These are phyloP conservation scores for Camelus dromedarius DNA, from an alignment of 2,113 vertebrate species.

Conservation along the genomic window DNA sequence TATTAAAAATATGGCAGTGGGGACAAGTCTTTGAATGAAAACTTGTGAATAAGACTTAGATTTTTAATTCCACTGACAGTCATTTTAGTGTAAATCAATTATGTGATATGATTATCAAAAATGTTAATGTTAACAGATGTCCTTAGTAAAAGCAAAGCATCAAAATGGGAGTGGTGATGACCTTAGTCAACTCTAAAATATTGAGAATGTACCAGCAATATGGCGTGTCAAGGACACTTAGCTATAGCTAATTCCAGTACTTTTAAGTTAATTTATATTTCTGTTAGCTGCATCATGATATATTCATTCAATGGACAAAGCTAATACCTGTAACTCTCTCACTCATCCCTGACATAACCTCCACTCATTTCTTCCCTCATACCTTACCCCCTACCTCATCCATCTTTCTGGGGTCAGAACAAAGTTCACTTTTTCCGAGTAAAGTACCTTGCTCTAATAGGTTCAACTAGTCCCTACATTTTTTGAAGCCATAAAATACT, in stretches of 20 bases:
- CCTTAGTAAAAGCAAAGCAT: background rate
- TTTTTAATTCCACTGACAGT: background rate
- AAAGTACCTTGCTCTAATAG: background rate
- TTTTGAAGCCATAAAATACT: background rate
- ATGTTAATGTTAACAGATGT: background rate
- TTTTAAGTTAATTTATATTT: background rate
- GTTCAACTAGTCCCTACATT: background rate
- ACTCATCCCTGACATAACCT: background rate
- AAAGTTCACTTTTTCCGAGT: background rate
- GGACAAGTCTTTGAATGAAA: background rate
- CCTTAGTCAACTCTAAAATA: background rate
- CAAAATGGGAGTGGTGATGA: background rate
- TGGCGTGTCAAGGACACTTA: background rate
- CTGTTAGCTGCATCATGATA: background rate
- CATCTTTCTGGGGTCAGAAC: background rate
- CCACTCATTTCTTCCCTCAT: background rate
- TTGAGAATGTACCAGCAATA: background rate
- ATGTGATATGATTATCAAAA: background rate
- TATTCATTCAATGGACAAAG: background rate
- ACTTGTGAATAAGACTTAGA: background rate
- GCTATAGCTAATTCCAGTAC: background rate
- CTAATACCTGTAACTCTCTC: background rate
- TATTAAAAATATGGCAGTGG: background rate
- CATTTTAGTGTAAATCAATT: background rate
- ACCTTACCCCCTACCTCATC: background rate